Evolutionary conservation across 2,113 vertebrate genomes (phyloP), one percentile per base, ranked within the genome.

Genomic region (Oncorhynchus nerka): DNA sequence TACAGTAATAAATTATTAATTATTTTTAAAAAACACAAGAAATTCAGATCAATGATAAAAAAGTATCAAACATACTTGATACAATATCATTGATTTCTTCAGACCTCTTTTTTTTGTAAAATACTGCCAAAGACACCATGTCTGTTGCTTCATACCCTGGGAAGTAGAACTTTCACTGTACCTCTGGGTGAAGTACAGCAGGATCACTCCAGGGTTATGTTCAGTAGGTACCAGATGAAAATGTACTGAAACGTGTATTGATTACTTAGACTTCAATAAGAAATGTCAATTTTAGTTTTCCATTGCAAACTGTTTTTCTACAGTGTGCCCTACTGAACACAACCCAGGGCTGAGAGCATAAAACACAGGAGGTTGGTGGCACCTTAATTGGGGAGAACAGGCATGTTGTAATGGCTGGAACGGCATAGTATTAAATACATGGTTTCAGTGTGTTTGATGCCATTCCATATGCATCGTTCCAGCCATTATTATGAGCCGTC

Each of bases 1-100:
- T 82, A 90, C 85, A 84, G 83, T 85, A 91, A 91, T 91, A 92
- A 90, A 91, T 91, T 91, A 92, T 86, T 86, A 80, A 81, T 84
- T 76, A 71, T 78, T 87, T 87, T 34, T 0, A 82, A 83, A 87
- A 90, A 87, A 90, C 81, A 89, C 83, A 89, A 87, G 80, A 86
- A 82, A 12, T 22, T 84, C 74, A 86, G 85, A 85, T 88, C 82
- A 86, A 85, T 79, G 85, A 89, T 90, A 91, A 89, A 92, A 90
- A 85, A 75, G 88, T 90, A 92, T 90, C 88, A 90, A 91, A 90
- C 86, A 87, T 84, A 88, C 84, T 85, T 68, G 76, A 72, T 59
- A 59, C 57, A 1, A 89, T 87, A 87, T 88, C 78, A 79, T 55
- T 55, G 51, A 55, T 80, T 83, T 84, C 78, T 76, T 74, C 61